Evolutionary conservation across 2,797 vertebrate genomes (phyloP).

Genomic region (Todus mexicanus): DNA sequence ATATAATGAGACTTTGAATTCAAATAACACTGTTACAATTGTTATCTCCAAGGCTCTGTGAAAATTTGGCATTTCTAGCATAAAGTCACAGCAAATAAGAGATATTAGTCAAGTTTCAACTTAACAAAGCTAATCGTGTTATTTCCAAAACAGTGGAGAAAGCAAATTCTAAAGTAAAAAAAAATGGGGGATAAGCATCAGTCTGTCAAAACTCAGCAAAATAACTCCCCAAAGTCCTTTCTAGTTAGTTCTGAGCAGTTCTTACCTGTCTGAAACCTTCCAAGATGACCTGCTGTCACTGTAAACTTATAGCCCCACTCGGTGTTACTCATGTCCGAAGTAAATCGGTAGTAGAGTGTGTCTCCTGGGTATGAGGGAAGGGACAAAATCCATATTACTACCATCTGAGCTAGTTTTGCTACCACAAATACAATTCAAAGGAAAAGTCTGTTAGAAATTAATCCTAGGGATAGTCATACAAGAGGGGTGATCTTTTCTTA

Average conservation of each 20-base stretch:
- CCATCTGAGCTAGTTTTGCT: not conserved
- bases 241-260: not conserved
- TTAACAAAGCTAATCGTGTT: not conserved
- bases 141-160: not conserved
- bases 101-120: not conserved
- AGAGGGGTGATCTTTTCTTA: not conserved
- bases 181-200: not conserved
- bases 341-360: slow-evolving; percentile 91
- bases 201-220: not conserved
- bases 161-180: not conserved
- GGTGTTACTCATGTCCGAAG: slow-evolving; percentile 97
- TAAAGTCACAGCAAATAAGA: not conserved
- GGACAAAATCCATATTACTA: not conserved
- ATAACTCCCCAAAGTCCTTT: not conserved
- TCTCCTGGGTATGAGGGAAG: slow-evolving; percentile 78
- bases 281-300: slow-evolving; percentile 92
- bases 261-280: slow-evolving; percentile 95
- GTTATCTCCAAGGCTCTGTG: not conserved
- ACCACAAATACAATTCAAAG: not conserved
- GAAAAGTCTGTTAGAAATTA: not conserved
- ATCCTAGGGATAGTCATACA: not conserved
- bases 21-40: not conserved
- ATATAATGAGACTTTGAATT: not conserved
- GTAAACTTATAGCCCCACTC: slow-evolving; percentile 99
- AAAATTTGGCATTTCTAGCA: not conserved